phyloP scores from a whole-genome alignment of 2,888 invertebrate genomes.

The Caenorhabditis virilis region DNA sequence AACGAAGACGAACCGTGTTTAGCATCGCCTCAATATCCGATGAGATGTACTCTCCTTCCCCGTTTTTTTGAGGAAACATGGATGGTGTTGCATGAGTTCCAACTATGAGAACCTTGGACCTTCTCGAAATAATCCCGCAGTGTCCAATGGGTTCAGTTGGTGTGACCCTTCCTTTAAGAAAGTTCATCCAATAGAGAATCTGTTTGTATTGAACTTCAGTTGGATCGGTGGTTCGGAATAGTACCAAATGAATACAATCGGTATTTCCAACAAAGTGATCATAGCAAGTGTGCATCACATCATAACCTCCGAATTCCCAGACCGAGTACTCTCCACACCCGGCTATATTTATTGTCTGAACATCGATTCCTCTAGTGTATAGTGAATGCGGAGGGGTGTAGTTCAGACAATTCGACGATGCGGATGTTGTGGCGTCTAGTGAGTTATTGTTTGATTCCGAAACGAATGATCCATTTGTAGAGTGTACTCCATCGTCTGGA shows the following conservation, averaged over 20 bases:
- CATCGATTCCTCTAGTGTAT: slow-evolving; percentile 76
- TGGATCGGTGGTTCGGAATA: slow-evolving; percentile 77
- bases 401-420: slow-evolving; percentile 1
- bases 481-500: slow-evolving; percentile 63
- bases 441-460: slow-evolving; percentile 51
- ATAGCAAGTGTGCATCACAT: slow-evolving; percentile 76
- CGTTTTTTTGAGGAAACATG: slow-evolving; percentile 47
- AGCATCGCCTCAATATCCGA: slow-evolving; percentile 73
- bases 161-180: slow-evolving; percentile 76
- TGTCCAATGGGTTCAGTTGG: slow-evolving; percentile 75
- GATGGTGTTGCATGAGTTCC: slow-evolving; percentile 74
- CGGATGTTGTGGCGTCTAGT: slow-evolving; percentile 7
- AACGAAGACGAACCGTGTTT: slow-evolving; percentile 69
- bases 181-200: slow-evolving; percentile 79
- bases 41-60: slow-evolving; percentile 72
- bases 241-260: slow-evolving; percentile 76
- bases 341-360: slow-evolving; percentile 73
- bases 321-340: slow-evolving; percentile 75
- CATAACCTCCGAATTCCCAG: slow-evolving; percentile 82
- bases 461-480: slow-evolving; percentile 56
- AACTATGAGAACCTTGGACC: slow-evolving; percentile 74
- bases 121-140: slow-evolving; percentile 73
- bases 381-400: slow-evolving; percentile 69
- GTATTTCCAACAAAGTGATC: slow-evolving; percentile 78
- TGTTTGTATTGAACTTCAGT: slow-evolving; percentile 71